phyloP scores from a whole-genome alignment of 2,113 vertebrate species.

The Ceyx margarethae region DNA sequence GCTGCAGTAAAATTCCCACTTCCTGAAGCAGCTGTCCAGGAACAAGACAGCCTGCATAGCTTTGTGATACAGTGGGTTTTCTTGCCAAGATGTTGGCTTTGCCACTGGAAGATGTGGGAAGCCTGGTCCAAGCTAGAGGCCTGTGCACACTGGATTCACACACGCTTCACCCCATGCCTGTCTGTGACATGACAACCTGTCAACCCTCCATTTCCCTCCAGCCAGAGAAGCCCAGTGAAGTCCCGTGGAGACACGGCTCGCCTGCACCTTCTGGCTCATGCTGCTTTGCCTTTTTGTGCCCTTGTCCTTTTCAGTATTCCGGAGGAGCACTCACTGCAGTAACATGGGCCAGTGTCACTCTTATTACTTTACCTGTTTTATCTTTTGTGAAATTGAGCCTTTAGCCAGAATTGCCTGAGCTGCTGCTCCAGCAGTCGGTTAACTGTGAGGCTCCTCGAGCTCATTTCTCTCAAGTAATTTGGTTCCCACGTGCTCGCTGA shows the following conservation, averaged over 20 bases:
- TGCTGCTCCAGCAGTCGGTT: conserved; percentile 73
- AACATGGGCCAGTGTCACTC: conserved; percentile 66
- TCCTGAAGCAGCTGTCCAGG: not conserved
- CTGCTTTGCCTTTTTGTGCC: conserved; percentile 6
- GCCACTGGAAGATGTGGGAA: not conserved
- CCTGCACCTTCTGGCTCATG: not conserved
- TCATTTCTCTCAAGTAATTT: conserved; percentile 79
- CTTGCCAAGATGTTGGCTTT: not conserved
- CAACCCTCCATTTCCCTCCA: not conserved
- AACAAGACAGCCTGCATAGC: accelerated
- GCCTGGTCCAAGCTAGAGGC: not conserved
- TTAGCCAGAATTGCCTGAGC: conserved; percentile 74
- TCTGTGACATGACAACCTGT: accelerated
- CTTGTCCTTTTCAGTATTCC: conserved; percentile 72
- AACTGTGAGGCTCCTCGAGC: conserved; percentile 70
- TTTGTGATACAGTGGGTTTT: not conserved
- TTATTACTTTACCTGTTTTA: conserved; percentile 79
- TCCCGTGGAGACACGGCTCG: not conserved
- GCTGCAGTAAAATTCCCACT: not conserved
- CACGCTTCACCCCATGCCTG: accelerated
- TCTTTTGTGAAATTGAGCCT: conserved; percentile 79
- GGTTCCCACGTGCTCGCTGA: conserved; percentile 71
- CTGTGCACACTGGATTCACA: not conserved
- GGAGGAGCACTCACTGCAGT: conserved; percentile 49
- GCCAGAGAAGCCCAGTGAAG: not conserved